Conservation (phyloP, 2,888 invertebrate species). For the Eupithecia centaureata region DNA sequence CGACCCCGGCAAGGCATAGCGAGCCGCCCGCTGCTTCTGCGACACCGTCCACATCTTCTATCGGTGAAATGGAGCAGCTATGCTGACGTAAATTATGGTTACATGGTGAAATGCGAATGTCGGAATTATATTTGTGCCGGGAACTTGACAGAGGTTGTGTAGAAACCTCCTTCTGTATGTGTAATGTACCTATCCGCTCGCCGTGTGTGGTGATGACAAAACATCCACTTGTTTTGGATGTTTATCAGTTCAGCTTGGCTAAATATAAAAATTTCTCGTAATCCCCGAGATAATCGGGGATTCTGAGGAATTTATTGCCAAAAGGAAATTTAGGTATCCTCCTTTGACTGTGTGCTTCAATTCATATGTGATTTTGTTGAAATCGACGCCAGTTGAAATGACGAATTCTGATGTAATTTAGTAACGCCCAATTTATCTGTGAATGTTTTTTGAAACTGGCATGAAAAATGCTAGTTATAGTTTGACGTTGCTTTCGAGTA, state of each 20-base stretch:
- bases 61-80: constrained; percentile 32
- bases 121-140: not conserved
- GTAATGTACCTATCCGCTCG: not conserved
- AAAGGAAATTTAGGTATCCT: not conserved
- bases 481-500: not conserved
- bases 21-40: constrained; percentile 39
- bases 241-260: too few species aligned
- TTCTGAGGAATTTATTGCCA: constrained; percentile 1
- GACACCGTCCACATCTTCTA: constrained; percentile 28
- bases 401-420: not conserved
- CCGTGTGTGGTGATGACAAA: not conserved
- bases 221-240: not conserved
- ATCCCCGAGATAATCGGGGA: too few species aligned
- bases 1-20: constrained; percentile 40
- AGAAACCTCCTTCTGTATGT: not conserved
- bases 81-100: constrained; percentile 16
- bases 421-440: not conserved
- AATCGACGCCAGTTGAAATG: not conserved
- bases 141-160: not conserved
- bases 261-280: too few species aligned
- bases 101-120: constrained; percentile 13
- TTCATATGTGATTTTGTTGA: not conserved
- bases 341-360: not conserved
- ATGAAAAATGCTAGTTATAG: not conserved
- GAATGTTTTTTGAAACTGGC: not conserved